phyloP scores from a whole-genome alignment of 2,888 invertebrate species.

The Conops quadrifasciatus region DNA sequence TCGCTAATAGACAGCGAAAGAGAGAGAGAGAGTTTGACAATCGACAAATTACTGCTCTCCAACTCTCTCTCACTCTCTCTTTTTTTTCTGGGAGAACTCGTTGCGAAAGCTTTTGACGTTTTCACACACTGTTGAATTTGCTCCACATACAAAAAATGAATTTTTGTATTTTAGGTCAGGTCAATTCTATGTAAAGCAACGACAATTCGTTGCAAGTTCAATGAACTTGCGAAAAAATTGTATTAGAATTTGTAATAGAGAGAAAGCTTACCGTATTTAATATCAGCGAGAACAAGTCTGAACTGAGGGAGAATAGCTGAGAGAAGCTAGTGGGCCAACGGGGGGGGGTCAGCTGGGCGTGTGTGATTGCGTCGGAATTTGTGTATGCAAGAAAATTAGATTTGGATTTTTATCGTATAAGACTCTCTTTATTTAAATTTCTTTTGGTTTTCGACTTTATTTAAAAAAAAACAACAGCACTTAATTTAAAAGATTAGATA shows the following conservation, averaged over 20 bases:
- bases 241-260: constrained; percentile 43
- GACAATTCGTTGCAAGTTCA: constrained; percentile 57
- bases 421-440: neutral
- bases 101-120: constrained; percentile 31
- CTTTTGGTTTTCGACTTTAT: neutral
- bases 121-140: constrained; percentile 49
- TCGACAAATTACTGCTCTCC: neutral
- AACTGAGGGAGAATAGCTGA: constrained; percentile 21
- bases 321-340: too few species aligned
- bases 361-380: constrained; percentile 17
- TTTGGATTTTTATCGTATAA: constrained; percentile 6
- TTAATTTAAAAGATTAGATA: too few species aligned
- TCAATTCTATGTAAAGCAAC: constrained; percentile 58
- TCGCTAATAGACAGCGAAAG: constrained; percentile 1
- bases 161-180: constrained; percentile 64
- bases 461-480: too few species aligned
- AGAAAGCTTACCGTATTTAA: constrained; percentile 42
- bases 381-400: too few species aligned
- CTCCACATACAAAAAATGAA: constrained; percentile 49
- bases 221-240: constrained; percentile 58
- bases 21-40: constrained; percentile 1
- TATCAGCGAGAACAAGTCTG: too few species aligned
- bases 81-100: too few species aligned
- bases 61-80: too few species aligned
- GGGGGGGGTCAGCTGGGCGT: neutral